Evolutionary conservation across 2,113 vertebrate genomes (phyloP).

Genomic region (Sylvietta virens): DNA sequence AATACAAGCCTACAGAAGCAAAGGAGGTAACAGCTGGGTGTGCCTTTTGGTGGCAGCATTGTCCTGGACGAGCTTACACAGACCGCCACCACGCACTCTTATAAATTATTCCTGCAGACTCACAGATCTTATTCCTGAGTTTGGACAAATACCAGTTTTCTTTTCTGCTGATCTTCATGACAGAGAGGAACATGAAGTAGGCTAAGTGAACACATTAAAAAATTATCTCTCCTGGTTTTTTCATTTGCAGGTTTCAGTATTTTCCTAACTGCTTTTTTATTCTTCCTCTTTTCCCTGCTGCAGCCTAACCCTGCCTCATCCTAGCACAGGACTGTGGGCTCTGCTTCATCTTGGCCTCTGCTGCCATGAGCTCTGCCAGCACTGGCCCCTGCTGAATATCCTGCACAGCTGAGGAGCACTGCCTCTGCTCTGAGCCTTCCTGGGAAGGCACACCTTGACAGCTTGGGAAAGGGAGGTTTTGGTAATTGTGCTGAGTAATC

Average conservation of each 20-base stretch:
- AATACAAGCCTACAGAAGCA: not conserved
- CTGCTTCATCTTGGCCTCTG: not conserved
- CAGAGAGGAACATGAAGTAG: not conserved
- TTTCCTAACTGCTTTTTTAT: not conserved
- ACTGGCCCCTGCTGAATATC: not conserved
- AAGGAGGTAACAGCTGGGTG: not conserved
- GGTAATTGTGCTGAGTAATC: not conserved
- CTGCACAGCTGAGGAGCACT: not conserved
- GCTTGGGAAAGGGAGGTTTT: not conserved
- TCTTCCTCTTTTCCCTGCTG: not conserved
- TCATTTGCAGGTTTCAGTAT: not conserved
- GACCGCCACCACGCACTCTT: not conserved
- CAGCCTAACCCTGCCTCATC: not conserved
- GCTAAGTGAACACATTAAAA: not conserved
- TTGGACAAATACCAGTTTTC: not conserved
- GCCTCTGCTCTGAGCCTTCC: not conserved
- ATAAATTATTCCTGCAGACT: not conserved
- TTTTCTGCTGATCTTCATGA: not conserved
- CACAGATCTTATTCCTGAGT: not conserved
- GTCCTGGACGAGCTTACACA: not conserved
- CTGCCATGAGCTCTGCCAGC: not conserved
- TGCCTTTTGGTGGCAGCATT: slow-evolving; percentile 62
- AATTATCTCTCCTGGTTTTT: not conserved
- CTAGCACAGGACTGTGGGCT: not conserved
- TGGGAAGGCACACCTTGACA: not conserved